Evolutionary conservation across 2,888 invertebrate genomes (phyloP).

Genomic region (Cephus nigrinus): DNA sequence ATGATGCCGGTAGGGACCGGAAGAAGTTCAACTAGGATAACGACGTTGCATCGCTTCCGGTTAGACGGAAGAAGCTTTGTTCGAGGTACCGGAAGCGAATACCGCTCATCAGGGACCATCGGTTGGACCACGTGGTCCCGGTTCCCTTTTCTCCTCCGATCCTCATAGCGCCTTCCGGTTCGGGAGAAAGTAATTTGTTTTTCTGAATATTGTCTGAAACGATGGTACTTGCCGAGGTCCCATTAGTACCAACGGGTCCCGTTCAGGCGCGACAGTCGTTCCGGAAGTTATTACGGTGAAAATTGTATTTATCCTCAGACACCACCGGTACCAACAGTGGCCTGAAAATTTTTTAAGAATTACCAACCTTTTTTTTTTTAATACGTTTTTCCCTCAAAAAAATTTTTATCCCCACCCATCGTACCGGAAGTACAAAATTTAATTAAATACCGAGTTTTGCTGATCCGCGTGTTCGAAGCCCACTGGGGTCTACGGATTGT

Average conservation of each 20-base stretch:
- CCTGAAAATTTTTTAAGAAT: not conserved
- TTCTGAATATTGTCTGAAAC: not conserved
- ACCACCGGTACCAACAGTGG: not conserved
- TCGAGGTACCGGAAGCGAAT: constrained; percentile 60
- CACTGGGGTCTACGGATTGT: not conserved
- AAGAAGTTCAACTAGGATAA: constrained; percentile 34
- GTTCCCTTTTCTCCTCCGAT: constrained; percentile 20
- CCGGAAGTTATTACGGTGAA: not conserved
- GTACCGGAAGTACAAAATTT: constrained; percentile 38
- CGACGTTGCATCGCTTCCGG: constrained; percentile 60
- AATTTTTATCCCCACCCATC: not conserved
- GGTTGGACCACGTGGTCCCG: constrained; percentile 28
- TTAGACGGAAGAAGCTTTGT: constrained; percentile 55
- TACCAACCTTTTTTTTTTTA: not conserved
- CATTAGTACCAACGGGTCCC: not conserved
- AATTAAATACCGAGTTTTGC: constrained; percentile 56
- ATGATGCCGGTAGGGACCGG: constrained; percentile 19
- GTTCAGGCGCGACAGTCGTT: not conserved
- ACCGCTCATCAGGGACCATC: constrained; percentile 63
- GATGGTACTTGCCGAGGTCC: not conserved
- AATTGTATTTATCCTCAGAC: not conserved
- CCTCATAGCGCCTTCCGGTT: not conserved
- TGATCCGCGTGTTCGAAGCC: constrained; percentile 49
- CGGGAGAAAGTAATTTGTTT: not conserved
- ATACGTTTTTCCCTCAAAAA: not conserved